phyloP scores from a whole-genome alignment of 2,797 vertebrate species.

The Falco novaeseelandiae region DNA sequence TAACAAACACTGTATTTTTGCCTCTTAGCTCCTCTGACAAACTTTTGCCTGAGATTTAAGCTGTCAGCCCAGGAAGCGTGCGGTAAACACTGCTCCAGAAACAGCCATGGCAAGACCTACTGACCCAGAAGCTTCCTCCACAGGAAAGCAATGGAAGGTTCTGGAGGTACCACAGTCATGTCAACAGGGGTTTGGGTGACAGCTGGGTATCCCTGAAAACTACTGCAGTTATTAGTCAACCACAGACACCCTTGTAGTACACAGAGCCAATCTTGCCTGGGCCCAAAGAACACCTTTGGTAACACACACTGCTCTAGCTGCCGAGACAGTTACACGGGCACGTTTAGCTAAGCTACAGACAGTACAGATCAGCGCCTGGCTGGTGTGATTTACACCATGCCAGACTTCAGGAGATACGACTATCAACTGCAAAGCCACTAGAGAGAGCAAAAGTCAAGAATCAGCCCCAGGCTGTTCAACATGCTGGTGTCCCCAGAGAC shows the following conservation, averaged over 20 bases:
- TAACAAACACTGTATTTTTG: background rate
- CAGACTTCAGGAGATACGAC: background rate
- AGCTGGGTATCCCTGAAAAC: background rate
- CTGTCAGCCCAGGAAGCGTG: background rate
- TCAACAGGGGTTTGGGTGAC: background rate
- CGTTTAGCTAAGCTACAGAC: background rate
- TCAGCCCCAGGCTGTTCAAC: background rate
- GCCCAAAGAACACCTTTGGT: background rate
- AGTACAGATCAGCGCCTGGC: background rate
- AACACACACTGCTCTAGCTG: background rate
- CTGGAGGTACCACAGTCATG: background rate
- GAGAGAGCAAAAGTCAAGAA: background rate
- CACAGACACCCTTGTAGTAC: background rate
- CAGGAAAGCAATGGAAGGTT: background rate
- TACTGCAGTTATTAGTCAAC: background rate
- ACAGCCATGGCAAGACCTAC: background rate
- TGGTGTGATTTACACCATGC: background rate
- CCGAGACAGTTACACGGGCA: background rate
- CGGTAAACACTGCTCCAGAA: background rate
- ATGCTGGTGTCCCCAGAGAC: background rate
- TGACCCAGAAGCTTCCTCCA: background rate
- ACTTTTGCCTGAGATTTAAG: no score
- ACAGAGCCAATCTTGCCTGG: accelerated
- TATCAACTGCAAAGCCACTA: background rate
- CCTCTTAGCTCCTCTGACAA: no score